phyloP scores from a whole-genome alignment of 2,797 vertebrate genomes.

The Galaxias olidus region DNA sequence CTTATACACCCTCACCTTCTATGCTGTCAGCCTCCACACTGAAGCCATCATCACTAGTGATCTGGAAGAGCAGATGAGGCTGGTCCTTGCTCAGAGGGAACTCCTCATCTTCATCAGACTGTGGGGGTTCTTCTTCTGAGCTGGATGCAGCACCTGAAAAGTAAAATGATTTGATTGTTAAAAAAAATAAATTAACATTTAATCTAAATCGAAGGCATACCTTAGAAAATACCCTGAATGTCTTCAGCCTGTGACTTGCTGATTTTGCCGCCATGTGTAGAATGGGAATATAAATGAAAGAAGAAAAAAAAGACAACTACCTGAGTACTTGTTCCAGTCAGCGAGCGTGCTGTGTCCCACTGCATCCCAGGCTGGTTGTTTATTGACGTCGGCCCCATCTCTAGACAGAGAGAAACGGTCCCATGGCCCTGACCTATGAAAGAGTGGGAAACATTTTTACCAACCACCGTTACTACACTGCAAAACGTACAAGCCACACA shows the following conservation, averaged over 20 bases:
- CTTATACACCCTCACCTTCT: slow-evolving; percentile 72
- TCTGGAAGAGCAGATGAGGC: slow-evolving; percentile 86
- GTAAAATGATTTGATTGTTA: neutral
- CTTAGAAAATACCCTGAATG: neutral
- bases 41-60: slow-evolving; percentile 90
- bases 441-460: neutral
- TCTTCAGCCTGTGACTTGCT: neutral
- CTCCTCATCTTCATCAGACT: slow-evolving; percentile 78
- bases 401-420: slow-evolving; percentile 56
- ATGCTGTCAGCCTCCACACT: slow-evolving; percentile 87
- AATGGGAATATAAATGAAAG: neutral
- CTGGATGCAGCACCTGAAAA: slow-evolving; percentile 78
- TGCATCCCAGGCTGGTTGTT: slow-evolving; percentile 66
- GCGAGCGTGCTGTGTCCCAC: slow-evolving; percentile 70
- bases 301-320: slow-evolving; percentile 43
- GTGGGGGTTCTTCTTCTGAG: slow-evolving; percentile 82
- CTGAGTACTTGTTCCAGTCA: slow-evolving; percentile 84
- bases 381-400: slow-evolving; percentile 58
- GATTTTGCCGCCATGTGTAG: neutral
- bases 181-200: slow-evolving; percentile 4
- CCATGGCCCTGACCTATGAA: slow-evolving; percentile 70
- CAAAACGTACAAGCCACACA: too few relatives aligned
- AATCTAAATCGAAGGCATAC: neutral
- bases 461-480: neutral
- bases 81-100: slow-evolving; percentile 71